Conservation (phyloP, 1,140 invertebrate genomes). For the Procambarus virginalis region DNA sequence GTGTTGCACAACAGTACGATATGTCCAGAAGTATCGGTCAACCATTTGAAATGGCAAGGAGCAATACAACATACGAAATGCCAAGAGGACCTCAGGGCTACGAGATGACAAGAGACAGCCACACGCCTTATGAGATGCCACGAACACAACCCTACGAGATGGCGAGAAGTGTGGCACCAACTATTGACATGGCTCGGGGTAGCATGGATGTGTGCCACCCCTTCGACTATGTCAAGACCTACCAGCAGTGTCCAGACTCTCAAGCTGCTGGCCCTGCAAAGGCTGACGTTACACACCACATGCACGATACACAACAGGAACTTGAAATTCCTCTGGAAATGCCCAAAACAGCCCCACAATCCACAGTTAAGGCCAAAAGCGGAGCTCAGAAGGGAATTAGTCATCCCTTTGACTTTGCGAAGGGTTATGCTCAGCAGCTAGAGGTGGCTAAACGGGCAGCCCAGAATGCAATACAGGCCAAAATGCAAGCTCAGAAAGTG, state of each 20-base stretch:
- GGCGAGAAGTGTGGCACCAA: not conserved
- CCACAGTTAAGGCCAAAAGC: constrained; percentile 11
- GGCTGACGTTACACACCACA: not conserved
- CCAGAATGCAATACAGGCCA: constrained; percentile 36
- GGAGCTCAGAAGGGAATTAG: not conserved
- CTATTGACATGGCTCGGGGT: not conserved
- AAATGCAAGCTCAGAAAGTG: constrained; percentile 11
- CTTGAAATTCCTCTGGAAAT: constrained; percentile 41
- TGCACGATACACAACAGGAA: constrained; percentile 5
- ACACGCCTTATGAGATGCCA: constrained; percentile 10
- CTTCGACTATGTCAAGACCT: constrained; percentile 8
- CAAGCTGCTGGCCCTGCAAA: not conserved
- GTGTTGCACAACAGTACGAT: constrained; percentile 8
- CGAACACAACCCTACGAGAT: constrained; percentile 20
- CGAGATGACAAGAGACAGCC: constrained; percentile 8
- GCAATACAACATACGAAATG: not conserved
- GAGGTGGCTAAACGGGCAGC: constrained; percentile 40
- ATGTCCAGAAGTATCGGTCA: constrained; percentile 10
- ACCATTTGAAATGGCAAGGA: constrained; percentile 24
- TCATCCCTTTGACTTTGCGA: constrained; percentile 44
- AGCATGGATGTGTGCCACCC: not conserved
- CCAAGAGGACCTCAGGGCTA: not conserved
- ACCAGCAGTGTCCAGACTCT: constrained; percentile 5
- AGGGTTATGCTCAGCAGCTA: constrained; percentile 41
- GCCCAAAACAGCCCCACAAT: constrained; percentile 46